Conservation (phyloP, 2,113 vertebrate species). For the Ciconia maguari region DNA sequence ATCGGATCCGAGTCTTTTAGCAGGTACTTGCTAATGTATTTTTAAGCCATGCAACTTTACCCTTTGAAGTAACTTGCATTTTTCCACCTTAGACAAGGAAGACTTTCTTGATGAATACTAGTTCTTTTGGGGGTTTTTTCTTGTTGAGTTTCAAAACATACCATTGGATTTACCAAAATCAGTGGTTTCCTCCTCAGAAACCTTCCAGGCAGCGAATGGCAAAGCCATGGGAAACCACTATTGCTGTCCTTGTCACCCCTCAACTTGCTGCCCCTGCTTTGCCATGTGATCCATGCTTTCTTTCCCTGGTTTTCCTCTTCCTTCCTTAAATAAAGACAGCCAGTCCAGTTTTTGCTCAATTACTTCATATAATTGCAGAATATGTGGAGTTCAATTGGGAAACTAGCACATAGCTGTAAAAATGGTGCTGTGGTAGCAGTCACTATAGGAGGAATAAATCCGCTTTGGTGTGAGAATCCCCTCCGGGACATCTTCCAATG, state of each 20-base stretch:
- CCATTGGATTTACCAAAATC: background rate
- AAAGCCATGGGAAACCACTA: background rate
- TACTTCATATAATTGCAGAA: background rate
- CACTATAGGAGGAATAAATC: background rate
- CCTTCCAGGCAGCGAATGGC: accelerated
- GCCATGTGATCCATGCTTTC: accelerated
- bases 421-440: background rate
- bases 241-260: background rate
- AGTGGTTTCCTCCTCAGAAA: background rate
- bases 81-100: background rate
- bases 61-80: background rate
- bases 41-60: background rate
- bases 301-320: background rate
- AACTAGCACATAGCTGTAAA: background rate
- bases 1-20: background rate
- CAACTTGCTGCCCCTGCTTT: background rate
- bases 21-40: background rate
- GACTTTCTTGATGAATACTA: background rate
- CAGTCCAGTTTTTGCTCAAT: background rate
- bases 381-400: background rate
- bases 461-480: background rate
- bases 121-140: background rate
- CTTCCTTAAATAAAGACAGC: background rate
- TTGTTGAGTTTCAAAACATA: background rate
- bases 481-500: background rate